Percentiles rank a stretch among this genome's conserved stretches.
phyloP scores from a whole-genome alignment of 2,797 vertebrate species.

The Lacerta viridis region DNA sequence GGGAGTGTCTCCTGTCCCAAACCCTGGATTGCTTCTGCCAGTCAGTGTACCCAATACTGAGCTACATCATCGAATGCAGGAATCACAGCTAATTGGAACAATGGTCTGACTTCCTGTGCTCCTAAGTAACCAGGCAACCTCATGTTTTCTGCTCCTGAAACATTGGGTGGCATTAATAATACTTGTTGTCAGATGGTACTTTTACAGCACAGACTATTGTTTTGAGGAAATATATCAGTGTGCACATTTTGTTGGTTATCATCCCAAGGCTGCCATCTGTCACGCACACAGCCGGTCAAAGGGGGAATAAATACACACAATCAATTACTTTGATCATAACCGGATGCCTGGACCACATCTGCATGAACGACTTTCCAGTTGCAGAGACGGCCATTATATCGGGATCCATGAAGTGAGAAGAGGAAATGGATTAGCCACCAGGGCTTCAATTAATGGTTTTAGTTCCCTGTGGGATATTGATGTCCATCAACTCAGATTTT shows the following conservation, averaged over 20 bases:
- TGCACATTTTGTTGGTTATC: accelerated
- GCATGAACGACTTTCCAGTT: slow-evolving; percentile 65
- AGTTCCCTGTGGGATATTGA: slow-evolving; percentile 69
- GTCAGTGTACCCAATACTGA: too few relatives aligned
- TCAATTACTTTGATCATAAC: slow-evolving; percentile 65
- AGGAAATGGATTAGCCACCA: slow-evolving; percentile 66
- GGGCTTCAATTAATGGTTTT: slow-evolving; percentile 75
- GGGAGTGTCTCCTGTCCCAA: too few relatives aligned
- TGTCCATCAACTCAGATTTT: slow-evolving; percentile 71
- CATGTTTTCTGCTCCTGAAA: accelerated
- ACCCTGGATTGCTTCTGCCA: too few relatives aligned
- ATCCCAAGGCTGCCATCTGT: not conserved
- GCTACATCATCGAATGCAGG: too few relatives aligned
- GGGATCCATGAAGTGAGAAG: slow-evolving; percentile 34
- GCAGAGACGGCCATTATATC: slow-evolving; percentile 55
- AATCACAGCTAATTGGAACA: too few relatives aligned
- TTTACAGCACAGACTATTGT: not conserved
- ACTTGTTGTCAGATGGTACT: not conserved
- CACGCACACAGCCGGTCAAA: not conserved
- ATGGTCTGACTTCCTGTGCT: too few relatives aligned
- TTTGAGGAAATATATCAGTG: not conserved
- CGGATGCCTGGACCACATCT: slow-evolving; percentile 52
- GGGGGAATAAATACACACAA: slow-evolving; percentile 51
- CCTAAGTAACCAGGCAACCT: not conserved
- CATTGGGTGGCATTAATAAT: not conserved